These are phyloP conservation scores for Drosophila ezoana DNA, from an alignment of 2,888 invertebrate genomes.

Conservation along the genomic window DNA sequence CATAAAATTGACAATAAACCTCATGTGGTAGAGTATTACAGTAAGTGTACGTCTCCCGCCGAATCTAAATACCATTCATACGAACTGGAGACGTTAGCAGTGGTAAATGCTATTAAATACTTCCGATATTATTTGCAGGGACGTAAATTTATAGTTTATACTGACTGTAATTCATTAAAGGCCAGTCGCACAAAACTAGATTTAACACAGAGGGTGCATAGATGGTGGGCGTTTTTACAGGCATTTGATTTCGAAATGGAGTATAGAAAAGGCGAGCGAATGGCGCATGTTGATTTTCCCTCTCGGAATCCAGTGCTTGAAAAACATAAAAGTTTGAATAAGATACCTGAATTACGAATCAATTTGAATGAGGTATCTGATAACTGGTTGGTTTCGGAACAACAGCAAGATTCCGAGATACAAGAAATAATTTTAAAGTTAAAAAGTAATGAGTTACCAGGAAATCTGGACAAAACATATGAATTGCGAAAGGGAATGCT, in stretches of 20 bases:
- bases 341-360: too few relatives aligned
- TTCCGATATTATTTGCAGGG: constrained; percentile 50
- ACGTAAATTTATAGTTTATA: constrained; percentile 14
- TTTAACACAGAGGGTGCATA: constrained; percentile 24
- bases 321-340: too few relatives aligned
- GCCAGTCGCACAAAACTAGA: constrained; percentile 17
- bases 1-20: constrained; percentile 8
- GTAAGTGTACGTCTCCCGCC: too few relatives aligned
- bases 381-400: too few relatives aligned
- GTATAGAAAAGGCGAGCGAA: neutral
- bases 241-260: neutral
- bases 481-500: too few relatives aligned
- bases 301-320: too few relatives aligned
- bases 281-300: too few relatives aligned
- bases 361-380: too few relatives aligned
- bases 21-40: constrained; percentile 13
- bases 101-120: constrained; percentile 43
- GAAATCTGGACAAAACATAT: too few relatives aligned
- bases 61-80: constrained; percentile 32
- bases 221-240: constrained; percentile 30
- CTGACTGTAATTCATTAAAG: constrained; percentile 31
- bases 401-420: too few relatives aligned
- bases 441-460: too few relatives aligned
- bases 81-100: constrained; percentile 42
- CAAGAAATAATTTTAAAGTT: too few relatives aligned